Evolutionary conservation across 1,140 invertebrate species (phyloP), one percentile per base, ranked within the genome.

Genomic region (Potamilus streckersoni): DNA sequence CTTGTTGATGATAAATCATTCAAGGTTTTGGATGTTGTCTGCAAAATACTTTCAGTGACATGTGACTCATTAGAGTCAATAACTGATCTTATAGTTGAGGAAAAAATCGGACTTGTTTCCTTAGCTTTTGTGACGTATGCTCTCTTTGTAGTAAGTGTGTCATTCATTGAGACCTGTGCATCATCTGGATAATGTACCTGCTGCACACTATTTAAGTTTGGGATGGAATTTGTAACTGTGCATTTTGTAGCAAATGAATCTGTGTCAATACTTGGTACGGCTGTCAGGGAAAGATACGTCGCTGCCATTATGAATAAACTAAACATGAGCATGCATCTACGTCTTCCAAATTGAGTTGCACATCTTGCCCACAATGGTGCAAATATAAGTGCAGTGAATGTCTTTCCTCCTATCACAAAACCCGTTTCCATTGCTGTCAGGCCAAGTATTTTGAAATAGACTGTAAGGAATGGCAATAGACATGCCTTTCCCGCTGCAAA

Each of bases 291-390:
- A 58, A 87, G 59, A 71, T 86, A 85, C 17, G 83, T 85, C 2
- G 74, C 76, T 15, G 82, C 76, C 84, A 88, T 84, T 75, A 87
- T 81, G 69, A 87, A 81, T 14, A 89, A 63, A 2, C 86, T 85
- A 71, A 86, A 83, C 75, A 86, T 79, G 14, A 89, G 78, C 15
- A 87, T 81, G 62, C 83, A 59, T 56, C 83, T 73, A 31, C 85
- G 82, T 73, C 81, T 84, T 23, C 82, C 80, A 78, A 81, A 87
- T 62, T 79, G 78, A 23, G 80, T 78, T 20, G 88, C 80, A 82
- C 86, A 88, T 56, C 79, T 81, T 38, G 86, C 80, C 86, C 88
- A 89, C 13, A 86, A 64, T 19, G 88, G 86, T 17, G 86, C 84
- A 83, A 84, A 85, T n/a, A 86, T 68, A 63, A 89, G 82, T n/a